A percentile compares a stretch with the other conserved stretches of the same genome.
phyloP scores from a whole-genome alignment of 2,113 vertebrate species.

The Notarius quadriscutis region DNA sequence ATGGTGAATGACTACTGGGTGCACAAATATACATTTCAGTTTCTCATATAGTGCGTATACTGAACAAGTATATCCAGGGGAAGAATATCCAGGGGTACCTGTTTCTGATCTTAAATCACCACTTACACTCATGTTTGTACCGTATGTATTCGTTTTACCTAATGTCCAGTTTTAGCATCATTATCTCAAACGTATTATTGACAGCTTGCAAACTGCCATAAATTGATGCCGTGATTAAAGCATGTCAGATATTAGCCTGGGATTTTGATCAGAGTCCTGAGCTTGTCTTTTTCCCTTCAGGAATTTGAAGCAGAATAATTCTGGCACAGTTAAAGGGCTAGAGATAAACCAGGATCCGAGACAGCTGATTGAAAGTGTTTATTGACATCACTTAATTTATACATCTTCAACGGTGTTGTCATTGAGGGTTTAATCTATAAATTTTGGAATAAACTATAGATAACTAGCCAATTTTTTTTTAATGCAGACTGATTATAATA shows the following conservation, averaged over 20 bases:
- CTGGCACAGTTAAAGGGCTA: constrained; percentile 39
- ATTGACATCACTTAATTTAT: not conserved
- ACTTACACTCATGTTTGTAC: constrained; percentile 43
- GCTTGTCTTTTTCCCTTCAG: not conserved
- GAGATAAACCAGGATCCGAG: constrained; percentile 16
- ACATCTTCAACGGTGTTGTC: not conserved
- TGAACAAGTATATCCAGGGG: not conserved
- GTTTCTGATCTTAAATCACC: constrained; percentile 47
- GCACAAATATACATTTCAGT: not conserved
- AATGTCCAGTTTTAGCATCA: constrained; percentile 40
- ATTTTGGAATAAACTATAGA: constrained; percentile 2
- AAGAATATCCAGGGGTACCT: constrained; percentile 35
- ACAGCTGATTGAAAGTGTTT: constrained; percentile 5
- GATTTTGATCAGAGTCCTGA: not conserved
- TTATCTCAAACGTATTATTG: constrained; percentile 1
- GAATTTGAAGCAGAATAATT: constrained; percentile 32
- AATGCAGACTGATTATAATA: not conserved
- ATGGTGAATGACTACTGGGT: not conserved
- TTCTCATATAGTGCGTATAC: not conserved
- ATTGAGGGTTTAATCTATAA: not conserved
- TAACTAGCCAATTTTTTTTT: not conserved
- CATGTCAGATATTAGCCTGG: not conserved
- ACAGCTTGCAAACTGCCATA: constrained; percentile 15
- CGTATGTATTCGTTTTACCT: constrained; percentile 52
- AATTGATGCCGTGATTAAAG: not conserved